These are phyloP conservation scores for Hiodon tergisus DNA, from an alignment of 2,113 vertebrate genomes.

Conservation along the genomic window DNA sequence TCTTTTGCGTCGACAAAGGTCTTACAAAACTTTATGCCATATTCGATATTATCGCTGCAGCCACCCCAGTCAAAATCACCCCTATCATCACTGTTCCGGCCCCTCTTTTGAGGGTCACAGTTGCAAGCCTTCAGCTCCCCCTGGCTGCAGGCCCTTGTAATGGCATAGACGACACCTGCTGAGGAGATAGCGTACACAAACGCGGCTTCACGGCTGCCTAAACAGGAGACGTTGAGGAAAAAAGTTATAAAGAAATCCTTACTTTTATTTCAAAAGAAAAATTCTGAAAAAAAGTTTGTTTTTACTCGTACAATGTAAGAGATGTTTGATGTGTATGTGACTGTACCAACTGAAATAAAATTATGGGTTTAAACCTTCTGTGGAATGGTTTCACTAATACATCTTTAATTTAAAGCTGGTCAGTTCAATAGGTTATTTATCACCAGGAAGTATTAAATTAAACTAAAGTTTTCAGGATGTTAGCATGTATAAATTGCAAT, in stretches of 20 bases:
- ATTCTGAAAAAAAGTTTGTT: no score
- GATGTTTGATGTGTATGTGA: conserved; percentile 39
- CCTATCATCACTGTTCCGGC: conserved; percentile 71
- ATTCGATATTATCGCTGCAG: conserved; percentile 96
- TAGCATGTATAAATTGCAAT: background rate
- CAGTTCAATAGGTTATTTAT: conserved; percentile 58
- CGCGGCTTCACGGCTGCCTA: conserved; percentile 92
- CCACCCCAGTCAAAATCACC: conserved; percentile 97
- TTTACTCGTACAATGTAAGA: conserved; percentile 12
- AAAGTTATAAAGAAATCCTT: background rate
- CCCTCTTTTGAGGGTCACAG: conserved; percentile 88
- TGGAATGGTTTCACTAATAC: conserved; percentile 55
- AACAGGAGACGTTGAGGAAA: conserved; percentile 8
- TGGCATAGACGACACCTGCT: conserved; percentile 90
- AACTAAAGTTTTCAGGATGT: no score
- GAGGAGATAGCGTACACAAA: conserved; percentile 97
- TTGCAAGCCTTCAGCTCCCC: conserved; percentile 86
- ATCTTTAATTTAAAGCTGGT: conserved; percentile 57
- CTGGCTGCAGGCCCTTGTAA: conserved; percentile 91
- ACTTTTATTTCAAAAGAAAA: background rate
- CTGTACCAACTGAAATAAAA: conserved; percentile 62
- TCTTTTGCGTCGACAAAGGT: conserved; percentile 95
- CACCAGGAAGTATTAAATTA: background rate
- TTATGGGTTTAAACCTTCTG: conserved; percentile 57
- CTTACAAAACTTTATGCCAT: conserved; percentile 90